phyloP scores from a whole-genome alignment of 2,797 vertebrate genomes.

The Brotula barbata region DNA sequence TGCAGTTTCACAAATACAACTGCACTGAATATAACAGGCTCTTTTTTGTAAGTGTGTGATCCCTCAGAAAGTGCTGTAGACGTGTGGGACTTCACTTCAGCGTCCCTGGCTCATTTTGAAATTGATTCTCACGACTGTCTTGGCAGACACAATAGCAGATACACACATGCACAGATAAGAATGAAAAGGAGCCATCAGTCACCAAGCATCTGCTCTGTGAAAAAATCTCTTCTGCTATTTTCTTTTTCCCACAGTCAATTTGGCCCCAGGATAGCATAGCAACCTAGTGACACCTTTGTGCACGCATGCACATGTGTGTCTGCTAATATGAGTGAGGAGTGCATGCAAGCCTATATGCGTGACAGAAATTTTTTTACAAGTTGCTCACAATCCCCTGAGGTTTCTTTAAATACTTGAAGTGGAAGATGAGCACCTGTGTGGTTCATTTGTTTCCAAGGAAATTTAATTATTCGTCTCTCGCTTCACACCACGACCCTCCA shows the following conservation, averaged over 20 bases:
- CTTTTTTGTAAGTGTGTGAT: conserved; percentile 5
- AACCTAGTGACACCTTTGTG: conserved; percentile 60
- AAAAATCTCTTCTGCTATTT: conserved; percentile 46
- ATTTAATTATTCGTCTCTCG: conserved; percentile 31
- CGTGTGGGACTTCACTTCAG: conserved; percentile 11
- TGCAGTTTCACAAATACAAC: not conserved
- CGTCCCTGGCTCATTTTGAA: conserved; percentile 37
- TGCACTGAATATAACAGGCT: not conserved
- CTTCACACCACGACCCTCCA: too few relatives aligned
- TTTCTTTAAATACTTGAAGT: not conserved
- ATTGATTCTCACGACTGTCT: conserved; percentile 35
- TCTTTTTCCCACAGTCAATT: conserved; percentile 69
- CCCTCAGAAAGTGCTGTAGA: conserved; percentile 8
- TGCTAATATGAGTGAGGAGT: conserved; percentile 17
- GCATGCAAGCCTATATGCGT: conserved; percentile 2
- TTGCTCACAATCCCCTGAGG: conserved; percentile 22
- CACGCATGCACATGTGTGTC: conserved; percentile 42
- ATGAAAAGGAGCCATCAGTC: conserved; percentile 63
- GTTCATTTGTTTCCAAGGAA: conserved; percentile 21
- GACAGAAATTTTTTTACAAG: conserved; percentile 9
- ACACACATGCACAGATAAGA: conserved; percentile 44
- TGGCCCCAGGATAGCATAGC: conserved; percentile 68
- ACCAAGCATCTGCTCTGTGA: conserved; percentile 46
- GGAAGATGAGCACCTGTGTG: not conserved
- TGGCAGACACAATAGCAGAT: conserved; percentile 50